phyloP scores from a whole-genome alignment of 2,113 vertebrate genomes.

The Ploceus nigricollis region DNA sequence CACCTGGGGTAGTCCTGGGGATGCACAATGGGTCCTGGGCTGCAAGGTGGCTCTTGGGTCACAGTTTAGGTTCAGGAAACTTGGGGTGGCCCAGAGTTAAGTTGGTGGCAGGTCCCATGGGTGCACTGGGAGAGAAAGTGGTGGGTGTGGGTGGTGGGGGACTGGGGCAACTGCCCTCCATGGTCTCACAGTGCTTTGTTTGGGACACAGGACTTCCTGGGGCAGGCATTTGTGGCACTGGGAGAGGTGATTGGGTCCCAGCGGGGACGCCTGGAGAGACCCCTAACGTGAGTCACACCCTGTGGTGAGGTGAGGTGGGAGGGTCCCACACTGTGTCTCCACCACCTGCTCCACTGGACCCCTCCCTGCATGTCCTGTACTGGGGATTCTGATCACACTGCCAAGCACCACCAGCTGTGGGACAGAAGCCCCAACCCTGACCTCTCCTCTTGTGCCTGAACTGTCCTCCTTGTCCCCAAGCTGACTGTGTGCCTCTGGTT shows the following conservation, averaged over 20 bases:
- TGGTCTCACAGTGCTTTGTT: neutral
- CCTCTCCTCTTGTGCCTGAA: neutral
- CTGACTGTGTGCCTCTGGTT: neutral
- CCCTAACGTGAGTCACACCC: constrained; percentile 73
- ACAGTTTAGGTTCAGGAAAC: neutral
- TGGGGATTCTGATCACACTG: neutral
- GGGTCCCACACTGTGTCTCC: neutral
- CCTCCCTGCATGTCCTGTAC: neutral
- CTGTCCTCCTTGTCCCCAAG: neutral
- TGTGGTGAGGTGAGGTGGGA: neutral
- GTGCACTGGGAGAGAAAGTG: fast-evolving
- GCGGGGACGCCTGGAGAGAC: constrained; percentile 78
- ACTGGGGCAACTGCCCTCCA: neutral
- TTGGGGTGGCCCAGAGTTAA: neutral
- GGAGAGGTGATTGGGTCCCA: constrained; percentile 82
- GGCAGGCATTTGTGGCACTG: constrained; percentile 77
- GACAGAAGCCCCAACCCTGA: neutral
- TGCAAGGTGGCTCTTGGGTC: neutral
- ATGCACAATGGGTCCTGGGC: neutral
- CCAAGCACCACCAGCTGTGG: neutral
- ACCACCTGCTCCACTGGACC: neutral
- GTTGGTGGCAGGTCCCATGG: neutral
- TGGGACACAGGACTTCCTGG: constrained; percentile 75
- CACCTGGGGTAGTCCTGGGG: neutral
- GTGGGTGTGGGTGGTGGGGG: neutral